Percentiles rank a stretch among this genome's conserved stretches.
phyloP scores from a whole-genome alignment of 2,888 invertebrate genomes.

The Athripsodes cinereus region DNA sequence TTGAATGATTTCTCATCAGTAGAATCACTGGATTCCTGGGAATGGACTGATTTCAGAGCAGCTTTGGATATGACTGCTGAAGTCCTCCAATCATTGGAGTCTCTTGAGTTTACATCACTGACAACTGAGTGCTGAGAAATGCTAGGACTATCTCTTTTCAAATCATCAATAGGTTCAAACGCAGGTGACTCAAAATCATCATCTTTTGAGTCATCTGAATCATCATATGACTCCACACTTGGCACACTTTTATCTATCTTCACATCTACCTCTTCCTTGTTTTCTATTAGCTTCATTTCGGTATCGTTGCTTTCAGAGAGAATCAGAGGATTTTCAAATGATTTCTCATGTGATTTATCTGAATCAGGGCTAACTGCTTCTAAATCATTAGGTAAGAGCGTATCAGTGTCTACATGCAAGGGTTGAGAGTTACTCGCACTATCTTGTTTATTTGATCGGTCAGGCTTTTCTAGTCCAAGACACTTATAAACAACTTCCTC shows the following conservation, averaged over 20 bases:
- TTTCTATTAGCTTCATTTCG: constrained; percentile 29
- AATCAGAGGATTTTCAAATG: not conserved
- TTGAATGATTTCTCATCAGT: constrained; percentile 29
- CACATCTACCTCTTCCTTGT: constrained; percentile 27
- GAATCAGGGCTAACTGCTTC: constrained; percentile 80
- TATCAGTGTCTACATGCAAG: constrained; percentile 42
- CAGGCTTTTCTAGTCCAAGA: constrained; percentile 72
- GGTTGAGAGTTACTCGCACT: constrained; percentile 30
- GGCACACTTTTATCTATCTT: constrained; percentile 21
- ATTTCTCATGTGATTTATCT: constrained; percentile 51
- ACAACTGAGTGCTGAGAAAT: constrained; percentile 55
- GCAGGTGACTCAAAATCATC: constrained; percentile 62
- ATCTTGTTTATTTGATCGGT: constrained; percentile 35
- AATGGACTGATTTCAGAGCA: constrained; percentile 49
- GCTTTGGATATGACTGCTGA: constrained; percentile 34
- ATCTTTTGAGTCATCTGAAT: constrained; percentile 40
- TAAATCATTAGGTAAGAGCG: constrained; percentile 67
- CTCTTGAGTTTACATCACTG: constrained; percentile 37
- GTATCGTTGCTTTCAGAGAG: not conserved
- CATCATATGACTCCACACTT: constrained; percentile 26
- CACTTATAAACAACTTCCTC: constrained; percentile 86
- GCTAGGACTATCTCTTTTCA: constrained; percentile 46
- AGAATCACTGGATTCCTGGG: constrained; percentile 56
- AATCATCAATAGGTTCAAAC: constrained; percentile 55
- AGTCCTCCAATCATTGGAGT: constrained; percentile 33